phyloP scores from a whole-genome alignment of 2,797 vertebrate genomes.

The Clarias pachynema region DNA sequence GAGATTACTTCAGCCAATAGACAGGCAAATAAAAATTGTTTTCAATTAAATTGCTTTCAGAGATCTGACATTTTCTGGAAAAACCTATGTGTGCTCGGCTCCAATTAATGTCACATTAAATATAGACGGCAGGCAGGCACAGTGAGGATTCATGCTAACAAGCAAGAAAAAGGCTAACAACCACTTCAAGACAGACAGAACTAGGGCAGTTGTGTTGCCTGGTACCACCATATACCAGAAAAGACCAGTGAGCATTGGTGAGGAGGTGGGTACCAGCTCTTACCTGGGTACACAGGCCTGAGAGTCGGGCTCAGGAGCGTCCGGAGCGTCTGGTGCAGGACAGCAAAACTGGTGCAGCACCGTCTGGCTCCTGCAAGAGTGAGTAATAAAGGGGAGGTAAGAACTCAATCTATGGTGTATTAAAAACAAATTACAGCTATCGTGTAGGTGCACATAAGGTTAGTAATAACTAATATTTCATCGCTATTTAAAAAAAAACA shows the following conservation, averaged over 20 bases:
- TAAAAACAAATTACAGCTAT: background rate
- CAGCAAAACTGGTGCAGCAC: slow-evolving; percentile 99
- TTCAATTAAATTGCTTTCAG: background rate
- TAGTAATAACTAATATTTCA: slow-evolving; percentile 29
- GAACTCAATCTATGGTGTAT: background rate
- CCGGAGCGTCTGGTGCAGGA: slow-evolving; percentile 87
- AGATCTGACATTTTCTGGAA: slow-evolving; percentile 7
- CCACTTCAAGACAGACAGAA: slow-evolving; percentile 72
- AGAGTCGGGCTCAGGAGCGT: slow-evolving; percentile 86
- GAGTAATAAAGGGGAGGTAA: background rate
- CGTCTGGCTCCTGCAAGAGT: slow-evolving; percentile 87
- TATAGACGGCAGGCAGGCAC: background rate
- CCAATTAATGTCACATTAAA: background rate
- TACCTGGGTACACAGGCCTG: slow-evolving; percentile 83
- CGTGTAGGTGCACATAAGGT: slow-evolving; percentile 14
- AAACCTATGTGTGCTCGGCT: background rate
- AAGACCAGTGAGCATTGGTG: slow-evolving; percentile 29
- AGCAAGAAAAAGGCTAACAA: slow-evolving; percentile 63
- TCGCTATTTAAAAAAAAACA: background rate
- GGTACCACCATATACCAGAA: slow-evolving; percentile 59
- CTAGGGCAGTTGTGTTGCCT: slow-evolving; percentile 67
- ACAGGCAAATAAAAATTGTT: background rate
- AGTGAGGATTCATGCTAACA: slow-evolving; percentile 9
- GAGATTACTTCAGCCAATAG: slow-evolving; percentile 5
- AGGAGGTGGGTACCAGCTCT: slow-evolving; percentile 57